Percentiles rank a stretch among this genome's conserved stretches.
Conservation (phyloP, 2,797 vertebrate genomes). For the Ceryle rudis region DNA sequence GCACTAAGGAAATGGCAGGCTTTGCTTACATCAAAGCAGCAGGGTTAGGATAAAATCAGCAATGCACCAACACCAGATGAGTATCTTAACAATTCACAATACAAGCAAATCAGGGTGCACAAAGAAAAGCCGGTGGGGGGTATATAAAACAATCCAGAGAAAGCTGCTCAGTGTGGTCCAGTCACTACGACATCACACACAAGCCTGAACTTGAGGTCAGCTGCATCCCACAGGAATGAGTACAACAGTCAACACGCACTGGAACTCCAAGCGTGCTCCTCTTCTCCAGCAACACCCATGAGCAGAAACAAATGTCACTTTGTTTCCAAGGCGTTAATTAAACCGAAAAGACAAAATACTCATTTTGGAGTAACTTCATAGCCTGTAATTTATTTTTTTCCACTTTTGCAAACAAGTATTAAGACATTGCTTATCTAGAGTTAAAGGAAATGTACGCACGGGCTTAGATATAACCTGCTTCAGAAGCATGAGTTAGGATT, state of each 20-base stretch:
- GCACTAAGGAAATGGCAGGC: background rate
- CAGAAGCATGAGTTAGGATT: background rate
- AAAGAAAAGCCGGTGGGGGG: background rate
- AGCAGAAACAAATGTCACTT: background rate
- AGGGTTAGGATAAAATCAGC: background rate
- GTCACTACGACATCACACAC: rapidly evolving
- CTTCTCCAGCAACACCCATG: background rate
- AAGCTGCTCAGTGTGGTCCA: background rate
- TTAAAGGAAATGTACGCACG: rapidly evolving
- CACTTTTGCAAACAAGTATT: background rate
- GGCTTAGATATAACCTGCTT: background rate
- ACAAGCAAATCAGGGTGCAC: background rate
- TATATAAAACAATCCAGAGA: background rate
- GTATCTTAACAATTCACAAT: background rate
- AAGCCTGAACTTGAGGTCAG: background rate
- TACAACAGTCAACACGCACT: rapidly evolving
- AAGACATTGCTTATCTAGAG: background rate
- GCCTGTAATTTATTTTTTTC: rapidly evolving
- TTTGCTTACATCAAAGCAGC: background rate
- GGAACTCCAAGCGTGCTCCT: background rate
- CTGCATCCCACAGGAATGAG: background rate
- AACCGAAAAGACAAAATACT: background rate
- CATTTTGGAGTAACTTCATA: background rate
- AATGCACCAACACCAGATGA: background rate
- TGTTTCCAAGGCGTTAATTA: background rate